A percentile compares a stretch with the other conserved stretches of the same genome.
phyloP scores from a whole-genome alignment of 2,113 vertebrate genomes.

The Sinocyclocheilus rhinocerous region DNA sequence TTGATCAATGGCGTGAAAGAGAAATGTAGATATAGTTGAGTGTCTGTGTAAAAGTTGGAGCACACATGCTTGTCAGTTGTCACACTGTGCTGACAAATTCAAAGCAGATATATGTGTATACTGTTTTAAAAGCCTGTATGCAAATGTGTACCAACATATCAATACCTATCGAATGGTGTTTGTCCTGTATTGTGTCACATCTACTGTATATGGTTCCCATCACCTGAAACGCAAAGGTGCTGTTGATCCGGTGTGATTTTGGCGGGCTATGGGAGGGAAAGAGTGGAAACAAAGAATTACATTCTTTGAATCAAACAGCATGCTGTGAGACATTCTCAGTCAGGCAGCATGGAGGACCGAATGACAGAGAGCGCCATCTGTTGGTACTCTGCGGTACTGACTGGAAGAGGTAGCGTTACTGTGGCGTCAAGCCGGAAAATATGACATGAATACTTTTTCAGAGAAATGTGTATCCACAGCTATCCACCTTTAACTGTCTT shows the following conservation, averaged over 20 bases:
- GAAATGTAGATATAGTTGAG: background rate
- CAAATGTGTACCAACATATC: slow-evolving; percentile 3
- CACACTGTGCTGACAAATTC: background rate
- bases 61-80: background rate
- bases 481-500: background rate
- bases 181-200: slow-evolving; percentile 37
- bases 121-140: slow-evolving; percentile 25
- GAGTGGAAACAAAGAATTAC: slow-evolving; percentile 51
- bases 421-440: background rate
- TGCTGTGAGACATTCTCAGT: slow-evolving; percentile 30
- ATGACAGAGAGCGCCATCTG: slow-evolving; percentile 72
- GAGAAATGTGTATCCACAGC: background rate
- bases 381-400: slow-evolving; percentile 47
- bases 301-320: slow-evolving; percentile 39
- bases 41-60: background rate
- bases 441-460: background rate
- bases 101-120: background rate
- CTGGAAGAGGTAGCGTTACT: background rate
- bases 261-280: slow-evolving; percentile 12
- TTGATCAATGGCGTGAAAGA: slow-evolving; percentile 45
- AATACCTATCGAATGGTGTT: slow-evolving; percentile 21
- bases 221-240: slow-evolving; percentile 22
- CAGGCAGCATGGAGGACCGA: slow-evolving; percentile 21
- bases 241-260: slow-evolving; percentile 37
- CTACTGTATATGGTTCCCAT: slow-evolving; percentile 3